Evolutionary conservation across 2,888 invertebrate species (phyloP).

Genomic region (Allygus modestus): DNA sequence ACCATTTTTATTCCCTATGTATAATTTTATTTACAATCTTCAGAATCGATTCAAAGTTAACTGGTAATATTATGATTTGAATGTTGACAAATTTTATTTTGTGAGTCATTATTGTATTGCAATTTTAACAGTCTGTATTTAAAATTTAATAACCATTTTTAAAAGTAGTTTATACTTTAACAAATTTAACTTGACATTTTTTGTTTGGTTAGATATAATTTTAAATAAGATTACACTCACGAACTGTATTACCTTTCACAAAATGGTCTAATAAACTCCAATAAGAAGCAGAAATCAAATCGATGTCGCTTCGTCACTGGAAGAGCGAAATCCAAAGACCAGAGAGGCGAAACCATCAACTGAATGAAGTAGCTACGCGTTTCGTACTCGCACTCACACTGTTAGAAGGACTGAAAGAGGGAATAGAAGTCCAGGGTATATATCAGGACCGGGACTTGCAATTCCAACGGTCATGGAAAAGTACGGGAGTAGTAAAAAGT

Average conservation of each 20-base stretch:
- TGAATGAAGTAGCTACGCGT: neutral
- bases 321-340: neutral
- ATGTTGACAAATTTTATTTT: too few relatives aligned
- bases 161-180: too few relatives aligned
- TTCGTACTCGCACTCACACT: neutral
- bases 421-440: neutral
- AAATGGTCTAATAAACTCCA: neutral
- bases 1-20: too few relatives aligned
- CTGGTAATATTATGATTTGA: too few relatives aligned
- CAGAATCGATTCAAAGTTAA: too few relatives aligned
- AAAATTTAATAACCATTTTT: too few relatives aligned
- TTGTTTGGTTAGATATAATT: too few relatives aligned
- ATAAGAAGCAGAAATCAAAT: neutral
- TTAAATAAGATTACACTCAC: neutral
- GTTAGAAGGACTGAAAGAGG: neutral
- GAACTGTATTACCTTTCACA: neutral
- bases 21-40: too few relatives aligned
- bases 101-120: too few relatives aligned
- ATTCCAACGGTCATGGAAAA: constrained; percentile 11
- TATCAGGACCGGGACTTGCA: constrained; percentile 27
- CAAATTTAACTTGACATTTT: too few relatives aligned
- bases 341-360: neutral
- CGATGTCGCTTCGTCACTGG: neutral
- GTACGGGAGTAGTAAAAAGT: constrained; percentile 26
- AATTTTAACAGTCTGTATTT: too few relatives aligned